A percentile compares a stretch with the other conserved stretches of the same genome.
Evolutionary conservation across 1,140 invertebrate genomes (phyloP).

Genomic region (Cataglyphis hispanica): DNA sequence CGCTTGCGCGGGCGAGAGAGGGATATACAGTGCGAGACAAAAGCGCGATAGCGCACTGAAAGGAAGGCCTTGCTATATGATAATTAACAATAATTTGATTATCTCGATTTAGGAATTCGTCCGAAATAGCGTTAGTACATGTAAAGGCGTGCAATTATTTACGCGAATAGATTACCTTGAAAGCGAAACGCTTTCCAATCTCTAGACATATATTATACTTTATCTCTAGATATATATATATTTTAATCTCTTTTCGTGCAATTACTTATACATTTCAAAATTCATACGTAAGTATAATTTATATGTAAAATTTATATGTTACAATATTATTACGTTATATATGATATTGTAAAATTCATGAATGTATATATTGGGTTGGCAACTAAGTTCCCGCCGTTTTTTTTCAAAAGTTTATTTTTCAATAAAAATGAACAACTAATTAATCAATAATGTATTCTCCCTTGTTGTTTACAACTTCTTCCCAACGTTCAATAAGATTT

Average conservation of each 20-base stretch:
- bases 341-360: too few species aligned
- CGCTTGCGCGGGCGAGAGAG: neutral
- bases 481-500: too few species aligned
- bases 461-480: too few species aligned
- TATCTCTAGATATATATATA: neutral
- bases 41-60: neutral
- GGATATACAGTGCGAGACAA: constrained; percentile 5
- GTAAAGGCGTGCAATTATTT: neutral
- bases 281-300: neutral
- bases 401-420: too few species aligned
- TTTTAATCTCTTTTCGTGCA: neutral
- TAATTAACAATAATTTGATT: constrained; percentile 48
- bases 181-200: neutral
- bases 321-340: neutral
- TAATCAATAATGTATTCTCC: too few species aligned
- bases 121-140: neutral
- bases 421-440: too few species aligned
- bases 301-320: neutral
- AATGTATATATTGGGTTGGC: too few species aligned
- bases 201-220: neutral
- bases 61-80: neutral
- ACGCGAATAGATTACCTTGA: constrained; percentile 1
- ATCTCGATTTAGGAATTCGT: constrained; percentile 29
- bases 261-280: neutral
- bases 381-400: too few species aligned